A percentile compares a stretch with the other conserved stretches of the same genome.
phyloP scores from a whole-genome alignment of 23 tunicate species.

The Halocynthia roretzi region DNA sequence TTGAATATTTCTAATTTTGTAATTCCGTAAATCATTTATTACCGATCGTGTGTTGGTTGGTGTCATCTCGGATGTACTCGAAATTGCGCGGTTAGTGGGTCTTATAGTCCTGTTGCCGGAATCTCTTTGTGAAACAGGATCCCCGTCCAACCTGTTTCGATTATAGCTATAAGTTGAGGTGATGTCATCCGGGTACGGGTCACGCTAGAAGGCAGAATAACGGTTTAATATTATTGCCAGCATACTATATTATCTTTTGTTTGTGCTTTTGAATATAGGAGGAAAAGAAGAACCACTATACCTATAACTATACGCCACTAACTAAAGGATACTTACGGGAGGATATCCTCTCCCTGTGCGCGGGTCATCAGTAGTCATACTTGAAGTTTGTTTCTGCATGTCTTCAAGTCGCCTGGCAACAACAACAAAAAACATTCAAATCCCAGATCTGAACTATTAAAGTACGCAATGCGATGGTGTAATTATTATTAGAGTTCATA shows the following conservation, averaged over 20 bases:
- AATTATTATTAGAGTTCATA: not conserved
- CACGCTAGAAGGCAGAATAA: constrained; percentile 1
- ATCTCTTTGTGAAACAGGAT: constrained; percentile 12
- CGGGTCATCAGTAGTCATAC: not conserved
- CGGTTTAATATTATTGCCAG: too few species aligned
- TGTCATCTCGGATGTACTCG: constrained; percentile 69
- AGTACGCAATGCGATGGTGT: not conserved
- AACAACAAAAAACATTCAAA: not conserved
- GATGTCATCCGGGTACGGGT: constrained; percentile 27
- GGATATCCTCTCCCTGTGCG: too few species aligned
- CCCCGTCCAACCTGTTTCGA: constrained; percentile 48
- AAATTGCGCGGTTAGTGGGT: constrained; percentile 89
- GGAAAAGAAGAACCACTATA: too few species aligned
- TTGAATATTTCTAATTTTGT: not conserved
- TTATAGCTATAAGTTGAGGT: constrained; percentile 54
- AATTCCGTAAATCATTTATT: not conserved
- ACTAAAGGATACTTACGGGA: too few species aligned
- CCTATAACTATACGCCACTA: too few species aligned
- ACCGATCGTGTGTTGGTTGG: constrained; percentile 75
- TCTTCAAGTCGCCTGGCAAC: constrained; percentile 24
- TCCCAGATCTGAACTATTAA: not conserved
- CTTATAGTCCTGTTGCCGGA: constrained; percentile 54
- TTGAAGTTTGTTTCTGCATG: constrained; percentile 19
- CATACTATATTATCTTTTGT: too few species aligned
- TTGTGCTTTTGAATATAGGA: too few species aligned